Evolutionary conservation across 2,113 vertebrate species (phyloP).

Genomic region (Atherinomorus stipes): DNA sequence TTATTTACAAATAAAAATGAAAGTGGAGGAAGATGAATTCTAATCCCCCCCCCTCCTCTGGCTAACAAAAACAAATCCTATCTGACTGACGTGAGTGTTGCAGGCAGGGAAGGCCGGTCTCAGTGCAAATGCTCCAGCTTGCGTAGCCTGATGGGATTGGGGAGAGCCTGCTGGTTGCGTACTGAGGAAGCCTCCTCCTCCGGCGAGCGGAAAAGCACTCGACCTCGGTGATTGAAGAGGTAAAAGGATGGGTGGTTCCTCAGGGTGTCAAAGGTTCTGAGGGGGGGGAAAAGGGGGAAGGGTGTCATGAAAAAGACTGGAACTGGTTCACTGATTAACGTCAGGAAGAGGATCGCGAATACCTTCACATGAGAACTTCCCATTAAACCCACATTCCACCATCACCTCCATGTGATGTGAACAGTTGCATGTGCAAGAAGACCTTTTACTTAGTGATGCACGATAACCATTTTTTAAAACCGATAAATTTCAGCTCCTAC

Average conservation of each 20-base stretch:
- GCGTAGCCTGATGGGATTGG: constrained; percentile 91
- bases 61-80: constrained; percentile 70
- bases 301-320: not conserved
- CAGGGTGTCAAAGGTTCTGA: constrained; percentile 96
- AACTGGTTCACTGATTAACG: not conserved
- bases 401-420: no score
- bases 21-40: constrained; percentile 48
- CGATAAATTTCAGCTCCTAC: no score
- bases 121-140: constrained; percentile 94
- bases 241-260: constrained; percentile 98
- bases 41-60: constrained; percentile 38
- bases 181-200: constrained; percentile 87
- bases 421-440: no score
- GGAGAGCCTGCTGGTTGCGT: constrained; percentile 87
- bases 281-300: no score
- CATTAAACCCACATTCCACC: no score
- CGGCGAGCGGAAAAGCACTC: constrained; percentile 89
- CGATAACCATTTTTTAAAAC: no score
- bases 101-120: constrained; percentile 75
- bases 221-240: constrained; percentile 96
- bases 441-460: no score
- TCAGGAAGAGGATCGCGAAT: no score
- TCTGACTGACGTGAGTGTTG: constrained; percentile 47
- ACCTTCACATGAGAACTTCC: no score
- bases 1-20: constrained; percentile 78